These are phyloP conservation scores for Pollenia angustigena DNA, from an alignment of 2,888 invertebrate genomes.

Conservation along the genomic window DNA sequence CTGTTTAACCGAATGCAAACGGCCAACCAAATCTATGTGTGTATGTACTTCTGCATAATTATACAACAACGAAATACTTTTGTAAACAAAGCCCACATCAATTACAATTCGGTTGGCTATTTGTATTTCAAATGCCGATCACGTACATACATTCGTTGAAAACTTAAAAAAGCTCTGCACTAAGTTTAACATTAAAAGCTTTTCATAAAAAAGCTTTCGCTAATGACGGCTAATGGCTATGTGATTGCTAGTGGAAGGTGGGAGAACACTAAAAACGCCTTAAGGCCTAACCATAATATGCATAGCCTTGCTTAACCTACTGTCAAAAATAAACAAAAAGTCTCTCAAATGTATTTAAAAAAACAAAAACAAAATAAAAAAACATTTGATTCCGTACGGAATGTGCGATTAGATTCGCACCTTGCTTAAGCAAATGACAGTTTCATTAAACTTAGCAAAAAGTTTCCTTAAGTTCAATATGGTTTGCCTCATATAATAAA, in stretches of 20 bases:
- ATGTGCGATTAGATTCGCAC: too few relatives aligned
- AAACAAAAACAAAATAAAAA: too few relatives aligned
- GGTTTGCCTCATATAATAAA: too few relatives aligned
- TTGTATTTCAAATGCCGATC: constrained; percentile 13
- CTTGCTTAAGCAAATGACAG: too few relatives aligned
- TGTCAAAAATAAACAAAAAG: too few relatives aligned
- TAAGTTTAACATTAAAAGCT: neutral
- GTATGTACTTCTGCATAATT: neutral
- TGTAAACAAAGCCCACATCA: neutral
- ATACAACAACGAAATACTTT: too few relatives aligned
- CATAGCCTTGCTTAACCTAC: too few relatives aligned
- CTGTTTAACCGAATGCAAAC: constrained; percentile 8
- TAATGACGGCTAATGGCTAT: neutral
- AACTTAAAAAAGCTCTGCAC: constrained; percentile 30
- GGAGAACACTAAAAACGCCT: neutral
- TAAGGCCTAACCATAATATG: too few relatives aligned
- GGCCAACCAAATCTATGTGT: constrained; percentile 12
- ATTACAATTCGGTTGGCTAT: neutral
- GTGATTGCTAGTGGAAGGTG: neutral
- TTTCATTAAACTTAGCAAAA: too few relatives aligned
- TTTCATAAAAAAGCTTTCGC: constrained; percentile 22
- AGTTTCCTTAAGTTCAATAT: too few relatives aligned
- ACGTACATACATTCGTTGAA: constrained; percentile 2
- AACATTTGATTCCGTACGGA: too few relatives aligned
- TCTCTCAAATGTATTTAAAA: too few relatives aligned